Percentiles rank a stretch among this genome's conserved stretches.
Conservation (phyloP, 2,113 vertebrate genomes). For the Lichenostomus cassidix region DNA sequence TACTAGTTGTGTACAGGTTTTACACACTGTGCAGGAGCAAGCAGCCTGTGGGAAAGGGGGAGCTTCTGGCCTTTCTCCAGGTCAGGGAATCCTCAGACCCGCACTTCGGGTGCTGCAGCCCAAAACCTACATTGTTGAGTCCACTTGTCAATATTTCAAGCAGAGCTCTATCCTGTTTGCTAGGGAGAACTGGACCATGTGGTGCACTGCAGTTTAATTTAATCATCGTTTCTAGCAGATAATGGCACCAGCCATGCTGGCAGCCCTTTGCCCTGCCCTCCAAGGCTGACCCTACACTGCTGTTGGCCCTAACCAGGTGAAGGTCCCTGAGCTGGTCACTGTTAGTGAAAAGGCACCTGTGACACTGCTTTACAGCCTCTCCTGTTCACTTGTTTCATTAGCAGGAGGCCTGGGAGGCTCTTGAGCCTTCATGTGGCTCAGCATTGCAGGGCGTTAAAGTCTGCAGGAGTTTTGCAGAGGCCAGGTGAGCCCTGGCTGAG, state of each 20-base stretch:
- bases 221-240: background rate
- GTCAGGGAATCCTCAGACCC: background rate
- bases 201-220: background rate
- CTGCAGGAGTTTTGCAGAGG: background rate
- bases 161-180: background rate
- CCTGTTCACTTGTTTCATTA: fast-evolving
- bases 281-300: background rate
- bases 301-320: background rate
- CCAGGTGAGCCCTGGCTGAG: background rate
- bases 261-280: background rate
- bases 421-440: fast-evolving
- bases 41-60: background rate
- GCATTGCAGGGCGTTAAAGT: fast-evolving
- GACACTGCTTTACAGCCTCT: fast-evolving
- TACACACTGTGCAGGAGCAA: background rate
- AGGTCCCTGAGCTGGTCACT: background rate
- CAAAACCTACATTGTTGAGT: background rate
- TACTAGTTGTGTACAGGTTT: fast-evolving
- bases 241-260: fast-evolving
- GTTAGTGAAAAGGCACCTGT: fast-evolving
- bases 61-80: background rate
- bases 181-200: background rate
- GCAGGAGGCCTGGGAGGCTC: background rate
- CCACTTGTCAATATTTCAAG: background rate
- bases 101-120: fast-evolving